These are phyloP conservation scores for Oeneis ivallda DNA, from an alignment of 2,888 invertebrate genomes.

Conservation along the genomic window DNA sequence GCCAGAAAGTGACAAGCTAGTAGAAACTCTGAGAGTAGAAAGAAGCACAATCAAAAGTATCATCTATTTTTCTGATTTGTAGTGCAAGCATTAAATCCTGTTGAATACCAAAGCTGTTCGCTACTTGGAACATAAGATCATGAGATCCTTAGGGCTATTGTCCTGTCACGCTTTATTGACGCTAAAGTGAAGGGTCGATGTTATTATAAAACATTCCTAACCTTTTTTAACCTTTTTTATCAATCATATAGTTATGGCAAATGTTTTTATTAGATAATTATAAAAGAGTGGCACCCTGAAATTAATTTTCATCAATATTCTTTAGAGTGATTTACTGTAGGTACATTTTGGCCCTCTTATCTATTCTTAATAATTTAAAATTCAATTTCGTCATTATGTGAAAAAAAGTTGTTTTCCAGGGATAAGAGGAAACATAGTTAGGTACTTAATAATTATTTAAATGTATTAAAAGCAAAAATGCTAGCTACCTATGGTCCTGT, in stretches of 20 bases:
- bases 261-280: background rate
- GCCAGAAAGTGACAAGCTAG: background rate
- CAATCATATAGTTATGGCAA: constrained; percentile 8
- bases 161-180: constrained; percentile 17
- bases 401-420: background rate
- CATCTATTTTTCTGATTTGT: background rate
- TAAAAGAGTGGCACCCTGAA: background rate
- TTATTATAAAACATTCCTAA: constrained; percentile 4
- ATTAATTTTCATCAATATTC: background rate
- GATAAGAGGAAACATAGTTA: no score
- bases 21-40: no score
- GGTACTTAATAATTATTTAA: no score
- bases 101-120: constrained; percentile 4
- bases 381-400: background rate
- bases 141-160: constrained; percentile 11
- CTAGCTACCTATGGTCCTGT: no score
- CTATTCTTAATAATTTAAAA: no score
- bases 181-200: constrained; percentile 14
- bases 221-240: background rate
- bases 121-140: background rate
- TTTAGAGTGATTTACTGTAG: background rate
- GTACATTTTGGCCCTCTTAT: background rate
- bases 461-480: no score
- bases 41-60: background rate
- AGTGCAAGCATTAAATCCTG: background rate